Evolutionary conservation across 2,888 invertebrate species (phyloP).

Genomic region (Gortyna flavago): DNA sequence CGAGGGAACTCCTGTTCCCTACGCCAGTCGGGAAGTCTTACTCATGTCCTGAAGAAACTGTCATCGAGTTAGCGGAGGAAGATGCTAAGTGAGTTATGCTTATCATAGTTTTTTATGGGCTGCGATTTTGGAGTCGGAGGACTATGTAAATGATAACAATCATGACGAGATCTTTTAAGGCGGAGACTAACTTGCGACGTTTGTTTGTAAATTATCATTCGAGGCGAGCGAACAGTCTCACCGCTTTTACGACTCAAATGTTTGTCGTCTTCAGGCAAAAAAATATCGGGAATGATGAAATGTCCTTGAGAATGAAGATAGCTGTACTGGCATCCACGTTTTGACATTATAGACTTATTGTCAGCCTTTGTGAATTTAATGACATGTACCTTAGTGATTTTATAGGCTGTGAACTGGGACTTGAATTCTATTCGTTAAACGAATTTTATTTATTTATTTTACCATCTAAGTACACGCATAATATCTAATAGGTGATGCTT

Average conservation of each 20-base stretch:
- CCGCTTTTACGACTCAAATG: not conserved
- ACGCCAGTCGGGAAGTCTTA: conserved; percentile 97
- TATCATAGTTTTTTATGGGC: not conserved
- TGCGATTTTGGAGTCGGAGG: not conserved
- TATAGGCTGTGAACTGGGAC: not conserved
- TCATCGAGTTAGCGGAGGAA: conserved; percentile 91
- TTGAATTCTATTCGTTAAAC: not conserved
- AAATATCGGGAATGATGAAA: not conserved
- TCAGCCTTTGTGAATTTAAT: not conserved
- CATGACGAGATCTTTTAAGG: not conserved
- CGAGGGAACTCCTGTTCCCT: conserved; percentile 92
- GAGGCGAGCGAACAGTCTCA: no score
- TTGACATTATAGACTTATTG: not conserved
- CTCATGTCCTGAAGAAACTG: conserved; percentile 93
- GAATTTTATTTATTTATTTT: no score
- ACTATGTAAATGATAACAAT: not conserved
- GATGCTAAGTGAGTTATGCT: conserved; percentile 81
- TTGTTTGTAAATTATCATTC: no score
- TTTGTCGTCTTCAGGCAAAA: not conserved
- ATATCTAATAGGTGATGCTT: no score
- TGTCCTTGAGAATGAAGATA: not conserved
- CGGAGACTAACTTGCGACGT: no score
- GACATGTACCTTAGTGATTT: not conserved
- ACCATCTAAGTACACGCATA: no score
- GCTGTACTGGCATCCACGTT: not conserved